Evolutionary conservation across 2,888 invertebrate genomes (phyloP), one percentile per base, ranked within the genome.

Genomic region (Mactromeris polynyma): DNA sequence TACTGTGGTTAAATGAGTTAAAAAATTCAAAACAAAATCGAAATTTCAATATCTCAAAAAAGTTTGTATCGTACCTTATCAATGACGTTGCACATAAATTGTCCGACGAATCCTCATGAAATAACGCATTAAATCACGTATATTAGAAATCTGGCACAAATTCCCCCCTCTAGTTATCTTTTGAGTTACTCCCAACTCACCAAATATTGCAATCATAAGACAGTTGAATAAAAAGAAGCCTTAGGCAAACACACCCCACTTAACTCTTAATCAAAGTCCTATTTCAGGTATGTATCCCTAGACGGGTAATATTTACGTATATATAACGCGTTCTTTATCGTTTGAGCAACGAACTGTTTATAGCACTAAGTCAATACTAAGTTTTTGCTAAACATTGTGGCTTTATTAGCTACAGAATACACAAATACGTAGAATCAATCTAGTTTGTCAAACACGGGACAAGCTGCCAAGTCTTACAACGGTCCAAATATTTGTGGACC

Each of bases 121-220:
- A 51, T 9, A 19, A 64, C 11, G n/a, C 58, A 11, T 64, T 2
- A n/a, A n/a, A 26, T 21, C 26, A 46, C 46, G 46, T 64, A 26
- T 64, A 26, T 64, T 64, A 46, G 1, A 11, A 46, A 46, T 64
- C n/a, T n/a, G 6, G 11, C 26, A 64, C 58, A 26, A 2, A n/a
- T 26, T 64, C 26, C 26, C 26, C 9, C 58, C 2, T 36, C 33
- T 17, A 33, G 73, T 33, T 73, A 33, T 73, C 73, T 3, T 33
- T 73, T 36, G 73, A 64, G 26, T 64, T 64, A 64, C 26, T 26
- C 36, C 36, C 73, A 73, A 36, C 19, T 1, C 33, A 73, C 26
- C 73, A 17, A 73, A 73, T 36, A 73, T 73, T 73, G 73, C 26
- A 73, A 31, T 36, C 73, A 73, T 73, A 73, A 36, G 73, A 26